phyloP scores from a whole-genome alignment of 1,140 invertebrate genomes.

The Achatina immaculata region DNA sequence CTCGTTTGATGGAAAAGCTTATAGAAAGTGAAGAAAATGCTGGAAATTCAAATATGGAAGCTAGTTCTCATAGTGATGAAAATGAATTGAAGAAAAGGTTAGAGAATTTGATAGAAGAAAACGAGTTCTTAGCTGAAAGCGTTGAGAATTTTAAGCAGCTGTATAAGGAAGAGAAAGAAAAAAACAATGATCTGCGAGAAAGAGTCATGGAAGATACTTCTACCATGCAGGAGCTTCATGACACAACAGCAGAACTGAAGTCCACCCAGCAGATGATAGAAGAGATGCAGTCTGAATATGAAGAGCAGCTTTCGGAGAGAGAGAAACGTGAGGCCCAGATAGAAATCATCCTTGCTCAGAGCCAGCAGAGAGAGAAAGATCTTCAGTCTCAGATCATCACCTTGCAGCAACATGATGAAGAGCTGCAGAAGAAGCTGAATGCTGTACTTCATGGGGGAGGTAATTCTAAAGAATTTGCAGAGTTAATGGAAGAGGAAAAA shows the following conservation, averaged over 20 bases:
- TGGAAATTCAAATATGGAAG: slow-evolving; percentile 51
- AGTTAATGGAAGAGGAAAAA: not conserved
- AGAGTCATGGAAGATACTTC: slow-evolving; percentile 9
- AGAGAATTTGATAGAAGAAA: slow-evolving; percentile 33
- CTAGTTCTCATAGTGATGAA: slow-evolving; percentile 15
- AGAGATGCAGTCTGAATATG: slow-evolving; percentile 43
- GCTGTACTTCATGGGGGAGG: not conserved
- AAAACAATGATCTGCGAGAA: slow-evolving; percentile 35
- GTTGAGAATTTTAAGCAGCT: slow-evolving; percentile 35
- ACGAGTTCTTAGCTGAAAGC: slow-evolving; percentile 40
- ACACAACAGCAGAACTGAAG: slow-evolving; percentile 34
- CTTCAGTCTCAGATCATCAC: slow-evolving; percentile 21
- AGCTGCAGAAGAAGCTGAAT: not conserved
- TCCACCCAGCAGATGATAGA: slow-evolving; percentile 34
- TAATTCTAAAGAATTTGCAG: not conserved
- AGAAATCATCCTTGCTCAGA: slow-evolving; percentile 23
- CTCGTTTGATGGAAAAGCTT: slow-evolving; percentile 63
- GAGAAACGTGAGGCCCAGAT: slow-evolving; percentile 36
- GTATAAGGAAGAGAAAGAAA: slow-evolving; percentile 41
- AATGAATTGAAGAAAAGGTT: slow-evolving; percentile 37
- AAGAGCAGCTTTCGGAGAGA: slow-evolving; percentile 39
- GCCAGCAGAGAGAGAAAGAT: slow-evolving; percentile 24
- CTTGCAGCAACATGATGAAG: slow-evolving; percentile 9
- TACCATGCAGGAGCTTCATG: slow-evolving; percentile 31
- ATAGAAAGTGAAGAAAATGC: slow-evolving; percentile 65